Evolutionary conservation across 2,888 invertebrate genomes (phyloP), one percentile per base, ranked within the genome.

Genomic region (Priapulus caudatus): DNA sequence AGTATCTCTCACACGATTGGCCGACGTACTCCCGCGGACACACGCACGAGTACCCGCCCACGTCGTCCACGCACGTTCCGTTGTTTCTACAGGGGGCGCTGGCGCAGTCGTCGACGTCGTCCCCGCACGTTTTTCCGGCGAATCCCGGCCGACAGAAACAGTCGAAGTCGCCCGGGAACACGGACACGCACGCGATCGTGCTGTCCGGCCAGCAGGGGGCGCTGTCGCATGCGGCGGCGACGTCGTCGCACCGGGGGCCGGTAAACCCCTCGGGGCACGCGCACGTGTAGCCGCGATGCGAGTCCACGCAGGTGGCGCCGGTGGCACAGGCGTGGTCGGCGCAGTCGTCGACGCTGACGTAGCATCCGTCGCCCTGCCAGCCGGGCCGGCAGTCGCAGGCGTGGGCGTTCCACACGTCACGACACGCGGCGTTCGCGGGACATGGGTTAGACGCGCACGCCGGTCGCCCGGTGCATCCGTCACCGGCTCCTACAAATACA

Each of bases 141-240:
- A 63, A 67, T 0, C 68, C 67, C 15, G 59, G 51, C 2, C 52
- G 51, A 56, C 68, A 68, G 5, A 51, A 19, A 56, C 68, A 68
- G 1, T 21, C 45, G 55, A 57, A 66, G 47, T 59, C 52, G 2
- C 53, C 48, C 4, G 63, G 61, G 43, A 60, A 62, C 5, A 58
- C 48, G 15, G 59, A 49, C 1, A 57, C 48, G 55, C 66, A 66
- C 44, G 57, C 56, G 1, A 54, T 22, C 1, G 61, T 59, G 51
- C 61, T 64, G 20, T 59, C 51, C 1, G 16, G 2, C 23, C 51
- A 48, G 54, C 67, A 67, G 0, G 64, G 61, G n/a, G 57, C 54
- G 10, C 43, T 45, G 20, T 61, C 56, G 57, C 67, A 67, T 1
- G 60, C 56, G 23, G 58, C 44, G 24, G 59, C 49, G 10, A 59